Evolutionary conservation across 2,888 invertebrate species (phyloP).

Genomic region (Esperia sulphurella): DNA sequence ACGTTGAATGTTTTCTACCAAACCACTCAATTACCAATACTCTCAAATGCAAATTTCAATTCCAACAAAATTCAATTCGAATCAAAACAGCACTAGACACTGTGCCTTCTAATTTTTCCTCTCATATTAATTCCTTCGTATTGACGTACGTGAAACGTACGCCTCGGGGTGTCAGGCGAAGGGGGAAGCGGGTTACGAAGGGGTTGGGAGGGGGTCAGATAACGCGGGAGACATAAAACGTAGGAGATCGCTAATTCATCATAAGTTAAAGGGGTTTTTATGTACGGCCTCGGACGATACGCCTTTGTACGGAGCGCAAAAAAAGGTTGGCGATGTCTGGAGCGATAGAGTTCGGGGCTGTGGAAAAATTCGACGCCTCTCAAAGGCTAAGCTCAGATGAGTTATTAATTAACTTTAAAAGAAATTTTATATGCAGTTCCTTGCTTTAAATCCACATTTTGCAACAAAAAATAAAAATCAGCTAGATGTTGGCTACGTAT

Average conservation of each 20-base stretch:
- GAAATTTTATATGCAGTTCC: background rate
- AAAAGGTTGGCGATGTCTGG: conserved; percentile 57
- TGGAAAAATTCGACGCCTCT: conserved; percentile 48
- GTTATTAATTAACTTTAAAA: conserved; percentile 57
- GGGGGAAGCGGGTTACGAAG: conserved; percentile 23
- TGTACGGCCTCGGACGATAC: conserved; percentile 54
- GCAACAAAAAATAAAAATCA: too few species aligned
- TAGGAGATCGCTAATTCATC: conserved; percentile 80
- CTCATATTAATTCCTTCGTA: conserved; percentile 74
- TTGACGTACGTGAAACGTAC: conserved; percentile 47
- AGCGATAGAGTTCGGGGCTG: conserved; percentile 35
- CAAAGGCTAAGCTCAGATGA: conserved; percentile 51
- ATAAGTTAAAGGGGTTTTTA: conserved; percentile 80
- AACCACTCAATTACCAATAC: background rate
- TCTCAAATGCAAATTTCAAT: conserved; percentile 1
- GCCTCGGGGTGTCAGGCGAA: conserved; percentile 28
- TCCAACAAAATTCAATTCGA: conserved; percentile 6
- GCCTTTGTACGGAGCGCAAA: conserved; percentile 65
- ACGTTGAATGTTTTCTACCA: too few species aligned
- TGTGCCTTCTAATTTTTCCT: conserved; percentile 55
- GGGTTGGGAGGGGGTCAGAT: conserved; percentile 45
- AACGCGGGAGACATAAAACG: conserved; percentile 76
- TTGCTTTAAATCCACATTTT: background rate
- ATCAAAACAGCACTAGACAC: background rate
- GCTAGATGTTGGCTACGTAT: too few species aligned